Conservation (phyloP, 2,888 invertebrate genomes). For the Mechanitis mazaeus region DNA sequence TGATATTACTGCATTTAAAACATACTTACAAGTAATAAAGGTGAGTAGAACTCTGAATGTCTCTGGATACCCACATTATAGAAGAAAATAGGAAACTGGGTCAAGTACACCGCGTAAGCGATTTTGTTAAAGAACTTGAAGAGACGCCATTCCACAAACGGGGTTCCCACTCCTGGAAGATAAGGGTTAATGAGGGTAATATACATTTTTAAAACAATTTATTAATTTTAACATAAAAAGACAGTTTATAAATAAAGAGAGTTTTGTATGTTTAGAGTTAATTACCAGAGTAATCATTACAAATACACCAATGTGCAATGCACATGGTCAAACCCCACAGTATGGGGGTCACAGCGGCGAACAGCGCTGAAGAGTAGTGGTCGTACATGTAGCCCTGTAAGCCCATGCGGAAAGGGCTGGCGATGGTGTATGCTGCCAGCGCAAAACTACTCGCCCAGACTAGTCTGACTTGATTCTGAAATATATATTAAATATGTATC, state of each 20-base stretch:
- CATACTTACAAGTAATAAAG: slow-evolving; percentile 67
- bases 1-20: slow-evolving; percentile 6
- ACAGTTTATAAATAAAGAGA: too few relatives aligned
- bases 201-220: neutral
- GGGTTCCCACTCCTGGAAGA: slow-evolving; percentile 56
- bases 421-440: slow-evolving; percentile 60
- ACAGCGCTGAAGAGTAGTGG: slow-evolving; percentile 69
- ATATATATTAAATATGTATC: neutral
- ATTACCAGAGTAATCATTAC: slow-evolving; percentile 72
- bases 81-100: slow-evolving; percentile 80
- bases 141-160: slow-evolving; percentile 69
- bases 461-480: slow-evolving; percentile 55
- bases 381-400: slow-evolving; percentile 69
- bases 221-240: too few relatives aligned
- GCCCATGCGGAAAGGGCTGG: slow-evolving; percentile 74
- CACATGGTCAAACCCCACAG: slow-evolving; percentile 75
- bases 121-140: slow-evolving; percentile 78
- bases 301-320: slow-evolving; percentile 71
- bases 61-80: slow-evolving; percentile 78
- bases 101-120: slow-evolving; percentile 77
- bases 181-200: neutral
- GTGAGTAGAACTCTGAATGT: slow-evolving; percentile 67
- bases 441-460: slow-evolving; percentile 60
- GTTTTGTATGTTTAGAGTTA: slow-evolving; percentile 1
- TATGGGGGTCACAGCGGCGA: slow-evolving; percentile 75